Base-by-base conservation (phyloP, 2,113 vertebrate genomes). In the Alosa alosa region DNA sequence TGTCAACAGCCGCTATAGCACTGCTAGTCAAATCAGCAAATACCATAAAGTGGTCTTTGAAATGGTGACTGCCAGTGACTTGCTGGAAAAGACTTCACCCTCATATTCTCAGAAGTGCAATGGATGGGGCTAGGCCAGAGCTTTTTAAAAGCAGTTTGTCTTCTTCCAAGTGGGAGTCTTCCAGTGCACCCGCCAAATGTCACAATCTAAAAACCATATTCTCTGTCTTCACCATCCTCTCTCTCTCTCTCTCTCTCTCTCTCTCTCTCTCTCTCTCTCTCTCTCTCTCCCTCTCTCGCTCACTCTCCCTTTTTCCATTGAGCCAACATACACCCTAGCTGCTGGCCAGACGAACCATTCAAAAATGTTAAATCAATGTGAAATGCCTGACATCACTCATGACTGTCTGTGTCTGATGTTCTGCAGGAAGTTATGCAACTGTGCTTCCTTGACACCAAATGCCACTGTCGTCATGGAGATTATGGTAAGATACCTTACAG, bases 11-110 rank as follows among this genome's bases (percentile, higher is more conserved):
- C n/a, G 45, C 83, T 89, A 44, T 44, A 88, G 90, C 88, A 91
- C 88, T 87, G 87, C 89, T 90, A 72, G 91, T 90, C 91, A 15
- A 91, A 92, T 95, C 91, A 89, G 94, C 94, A 95, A 95, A 95
- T 93, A 95, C 85, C 52, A 45, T 85, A 90, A 89, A 86, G 86
- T 89, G 86, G 7, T 82, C 72, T 78, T 78, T 88, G 86, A 87
- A 86, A 92, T 91, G 91, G 84, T 75, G 22, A 41, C 86, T 49
- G 90, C 87, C 55, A 84, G 91, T 83, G 52, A 36, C 82, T 90
- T 93, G 92, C 88, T 90, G 91, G 92, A 92, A 94, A 91, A 82
- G 82, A 83, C n/a, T 25, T 49, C 36, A 84, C 85, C 84, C 89
- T 78, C 31, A 39, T 36, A 36, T 96, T 94, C 93, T 92, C 89